A percentile compares a stretch with the other conserved stretches of the same genome.
Conservation (phyloP, 2,888 invertebrate genomes). For the Flexamia atlantica region DNA sequence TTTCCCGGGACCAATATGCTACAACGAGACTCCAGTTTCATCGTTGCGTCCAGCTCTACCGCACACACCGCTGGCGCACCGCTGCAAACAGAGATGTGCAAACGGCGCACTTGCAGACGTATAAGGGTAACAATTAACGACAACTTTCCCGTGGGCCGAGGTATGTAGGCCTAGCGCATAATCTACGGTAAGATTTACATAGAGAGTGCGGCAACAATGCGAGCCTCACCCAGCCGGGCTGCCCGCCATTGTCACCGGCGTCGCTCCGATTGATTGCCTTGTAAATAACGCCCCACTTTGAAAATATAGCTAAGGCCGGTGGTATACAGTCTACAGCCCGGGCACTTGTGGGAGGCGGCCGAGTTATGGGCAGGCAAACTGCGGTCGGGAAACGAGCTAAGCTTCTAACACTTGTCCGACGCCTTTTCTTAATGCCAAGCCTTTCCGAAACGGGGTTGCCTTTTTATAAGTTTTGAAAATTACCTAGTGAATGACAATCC, state of each 20-base stretch:
- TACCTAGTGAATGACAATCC: too few species aligned
- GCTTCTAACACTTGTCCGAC: too few species aligned
- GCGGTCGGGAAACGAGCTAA: neutral
- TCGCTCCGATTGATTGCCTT: slow-evolving; percentile 28
- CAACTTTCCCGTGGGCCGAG: slow-evolving; percentile 13
- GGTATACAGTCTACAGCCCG: neutral
- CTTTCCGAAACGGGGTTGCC: too few species aligned
- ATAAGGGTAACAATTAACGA: slow-evolving; percentile 39
- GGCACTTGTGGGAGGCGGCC: slow-evolving; percentile 5
- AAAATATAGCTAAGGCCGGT: slow-evolving; percentile 17
- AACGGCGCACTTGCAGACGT: neutral
- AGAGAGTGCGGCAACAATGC: slow-evolving; percentile 49
- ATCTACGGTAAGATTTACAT: slow-evolving; percentile 51
- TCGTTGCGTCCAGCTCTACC: neutral
- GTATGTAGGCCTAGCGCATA: slow-evolving; percentile 31
- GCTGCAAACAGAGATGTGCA: neutral
- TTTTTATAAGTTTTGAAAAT: too few species aligned
- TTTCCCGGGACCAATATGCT: too few species aligned
- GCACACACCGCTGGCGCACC: neutral
- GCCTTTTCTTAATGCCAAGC: too few species aligned
- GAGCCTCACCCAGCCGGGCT: slow-evolving; percentile 9
- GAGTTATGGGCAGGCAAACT: neutral
- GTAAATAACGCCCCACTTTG: slow-evolving; percentile 48
- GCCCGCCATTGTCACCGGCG: slow-evolving; percentile 27
- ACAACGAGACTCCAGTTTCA: too few species aligned